Evolutionary conservation across 2,113 vertebrate genomes (phyloP), one percentile per base, ranked within the genome.

Genomic region (Apistogramma diplotaenia): DNA sequence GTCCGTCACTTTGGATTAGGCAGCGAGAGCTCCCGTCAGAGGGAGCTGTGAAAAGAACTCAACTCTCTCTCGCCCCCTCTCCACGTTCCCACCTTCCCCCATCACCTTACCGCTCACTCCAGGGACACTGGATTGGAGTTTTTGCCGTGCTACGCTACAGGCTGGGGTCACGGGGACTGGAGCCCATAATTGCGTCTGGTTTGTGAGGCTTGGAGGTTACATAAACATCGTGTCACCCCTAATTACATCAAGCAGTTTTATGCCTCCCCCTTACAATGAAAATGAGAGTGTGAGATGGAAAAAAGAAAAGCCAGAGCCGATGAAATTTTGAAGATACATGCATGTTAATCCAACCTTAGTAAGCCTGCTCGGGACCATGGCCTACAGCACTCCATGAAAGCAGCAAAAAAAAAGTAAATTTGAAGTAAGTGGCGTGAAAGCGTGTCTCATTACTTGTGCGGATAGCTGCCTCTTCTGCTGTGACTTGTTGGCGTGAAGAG

Each of bases 191-290:
- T 95, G 91, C 87, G 80, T 92, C 93, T 94, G 92, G 93, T 93
- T 93, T 89, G 90, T 89, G 88, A 93, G 92, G 93, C 93, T 92
- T 92, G 85, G 91, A 94, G 95, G 95, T 96, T 96, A 96, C 94
- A 85, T 94, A 96, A 96, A 96, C 94, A 96, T 94, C 76, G 81
- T 94, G 94, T 96, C 95, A 93, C 81, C 89, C 82, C 76, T 92
- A 90, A 95, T 96, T 94, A 96, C 87, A 84, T 76, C 85, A 76
- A 89, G 88, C 88, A 85, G 72, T 49, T 82, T 74, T 40, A 54
- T 27, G n/a, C 85, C 87, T 85, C 75, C 35, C 61, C 73, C 70
- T 81, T 58, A 56, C 82, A 81, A 77, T 43, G 55, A 76, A 40
- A 91, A 70, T 62, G 53, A 81, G 78, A 80, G 76, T 16, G 5